Base-by-base conservation (phyloP, 35 echinoderm and acorn worm genomes). In the Acanthaster planci region DNA sequence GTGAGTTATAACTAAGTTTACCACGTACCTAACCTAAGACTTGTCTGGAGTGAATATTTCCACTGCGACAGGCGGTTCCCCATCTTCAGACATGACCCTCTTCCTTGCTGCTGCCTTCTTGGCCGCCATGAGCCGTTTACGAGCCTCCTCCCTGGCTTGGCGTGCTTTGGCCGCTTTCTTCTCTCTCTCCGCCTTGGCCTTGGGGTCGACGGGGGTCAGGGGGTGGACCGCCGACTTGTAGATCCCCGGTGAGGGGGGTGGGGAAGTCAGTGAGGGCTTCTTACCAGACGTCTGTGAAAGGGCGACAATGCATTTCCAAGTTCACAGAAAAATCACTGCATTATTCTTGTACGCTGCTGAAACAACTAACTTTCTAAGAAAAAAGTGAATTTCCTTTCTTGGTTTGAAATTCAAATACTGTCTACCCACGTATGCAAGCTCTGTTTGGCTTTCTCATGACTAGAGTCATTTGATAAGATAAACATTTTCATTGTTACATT, bases 111-210 rank as follows among this genome's bases (percentile, higher is more conserved):
- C 87, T 30, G 81, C 79, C 40, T 72, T 75, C 80, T 89, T 89
- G 39, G 87, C 87, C 1, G 87, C 87, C 8, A 89, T 83, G 39
- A 89, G 87, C 36, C 87, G 38, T 42, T 64, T 89, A 23, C 87
- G 31, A 8, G 87, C 87, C 29, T 84, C 87, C 58, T 89, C 87
- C 14, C 87, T 76, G 0, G 87, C 67, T 35, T 78, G 47, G 8
- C 87, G 81, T 37, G 80, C 39, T 52, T 89, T 89, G 47, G 80
- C 87, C 26, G 87, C 87, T 35, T 81, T 81, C 37, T 60, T 78
- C 64, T 89, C 87, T 40, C 80, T 76, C 80, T 82, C 87, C 7
- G 81, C 87, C 64, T 89, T 89, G 53, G 60, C 80, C 27, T 84
- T 89, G 16, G 87, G 80, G 38, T 89, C 87, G 8, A 38, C 51